Evolutionary conservation across 2,113 vertebrate genomes (phyloP).

Genomic region (Siniperca chuatsi): DNA sequence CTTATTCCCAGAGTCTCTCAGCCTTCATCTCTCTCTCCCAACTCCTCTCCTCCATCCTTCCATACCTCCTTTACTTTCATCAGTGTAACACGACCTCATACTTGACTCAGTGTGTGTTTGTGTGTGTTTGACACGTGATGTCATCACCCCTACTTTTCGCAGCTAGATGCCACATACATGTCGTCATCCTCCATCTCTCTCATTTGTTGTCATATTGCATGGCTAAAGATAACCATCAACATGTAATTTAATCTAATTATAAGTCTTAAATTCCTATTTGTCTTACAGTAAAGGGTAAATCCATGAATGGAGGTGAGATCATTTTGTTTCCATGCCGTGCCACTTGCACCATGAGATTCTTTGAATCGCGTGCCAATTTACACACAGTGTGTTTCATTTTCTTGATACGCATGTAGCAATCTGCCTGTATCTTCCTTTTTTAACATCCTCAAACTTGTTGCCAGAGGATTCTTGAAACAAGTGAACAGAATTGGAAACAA

Average conservation of each 20-base stretch:
- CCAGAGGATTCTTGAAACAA: conserved; percentile 58
- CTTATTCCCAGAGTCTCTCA: background rate
- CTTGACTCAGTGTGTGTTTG: background rate
- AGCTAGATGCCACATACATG: conserved; percentile 39
- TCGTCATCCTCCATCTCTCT: conserved; percentile 21
- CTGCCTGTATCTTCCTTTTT: conserved; percentile 6
- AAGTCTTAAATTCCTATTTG: conserved; percentile 7
- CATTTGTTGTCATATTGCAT: background rate
- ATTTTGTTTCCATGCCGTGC: background rate
- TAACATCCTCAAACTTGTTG: conserved; percentile 37
- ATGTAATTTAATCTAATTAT: conserved; percentile 27
- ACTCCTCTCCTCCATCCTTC: background rate
- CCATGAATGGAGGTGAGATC: conserved; percentile 48
- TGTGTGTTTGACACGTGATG: conserved; percentile 45
- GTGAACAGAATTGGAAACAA: conserved; percentile 50
- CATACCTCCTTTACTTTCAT: conserved; percentile 13
- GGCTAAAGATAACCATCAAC: conserved; percentile 39
- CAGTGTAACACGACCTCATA: conserved; percentile 28
- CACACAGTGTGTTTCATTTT: background rate
- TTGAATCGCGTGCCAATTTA: background rate
- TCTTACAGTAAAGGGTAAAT: background rate
- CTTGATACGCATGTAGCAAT: background rate
- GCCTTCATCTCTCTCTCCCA: background rate
- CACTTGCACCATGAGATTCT: background rate
- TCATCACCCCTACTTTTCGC: conserved; percentile 25